phyloP scores from a whole-genome alignment of 2,797 vertebrate species.

The Hydrocynus forskahlii region DNA sequence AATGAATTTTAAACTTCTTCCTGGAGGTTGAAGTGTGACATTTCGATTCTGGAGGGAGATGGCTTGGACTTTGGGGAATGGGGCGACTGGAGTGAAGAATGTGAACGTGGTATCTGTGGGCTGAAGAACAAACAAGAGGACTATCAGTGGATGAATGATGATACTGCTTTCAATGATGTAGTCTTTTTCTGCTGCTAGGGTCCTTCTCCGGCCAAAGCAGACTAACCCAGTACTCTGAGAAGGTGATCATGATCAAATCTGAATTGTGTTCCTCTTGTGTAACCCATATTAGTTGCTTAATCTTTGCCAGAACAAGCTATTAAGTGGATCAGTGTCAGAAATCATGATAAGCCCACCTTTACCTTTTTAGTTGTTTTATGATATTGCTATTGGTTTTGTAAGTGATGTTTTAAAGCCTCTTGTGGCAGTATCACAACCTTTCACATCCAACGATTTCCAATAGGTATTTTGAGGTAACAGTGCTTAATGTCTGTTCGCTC shows the following conservation, averaged over 20 bases:
- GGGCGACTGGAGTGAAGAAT: neutral
- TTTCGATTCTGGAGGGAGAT: neutral
- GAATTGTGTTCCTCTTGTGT: neutral
- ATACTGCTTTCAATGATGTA: neutral
- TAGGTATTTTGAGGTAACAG: neutral
- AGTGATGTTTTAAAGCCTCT: neutral
- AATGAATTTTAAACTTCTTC: neutral
- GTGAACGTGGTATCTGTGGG: conserved; percentile 9
- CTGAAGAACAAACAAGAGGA: neutral
- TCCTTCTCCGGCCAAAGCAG: neutral
- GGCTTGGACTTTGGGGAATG: neutral
- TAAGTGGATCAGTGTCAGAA: neutral
- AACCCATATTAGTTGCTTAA: too few species aligned
- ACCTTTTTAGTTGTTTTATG: neutral
- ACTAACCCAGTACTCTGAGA: neutral
- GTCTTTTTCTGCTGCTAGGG: neutral
- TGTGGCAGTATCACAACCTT: neutral
- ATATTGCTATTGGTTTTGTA: neutral
- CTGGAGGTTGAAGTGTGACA: neutral
- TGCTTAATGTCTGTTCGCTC: conserved; percentile 1
- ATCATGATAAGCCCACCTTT: neutral
- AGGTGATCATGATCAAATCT: neutral
- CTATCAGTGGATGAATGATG: neutral
- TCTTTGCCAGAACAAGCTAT: neutral
- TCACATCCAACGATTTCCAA: conserved; percentile 9